Conservation (phyloP, 37 sponge, comb jelly and placozoan genomes). For the Chondrosia reniformis region DNA sequence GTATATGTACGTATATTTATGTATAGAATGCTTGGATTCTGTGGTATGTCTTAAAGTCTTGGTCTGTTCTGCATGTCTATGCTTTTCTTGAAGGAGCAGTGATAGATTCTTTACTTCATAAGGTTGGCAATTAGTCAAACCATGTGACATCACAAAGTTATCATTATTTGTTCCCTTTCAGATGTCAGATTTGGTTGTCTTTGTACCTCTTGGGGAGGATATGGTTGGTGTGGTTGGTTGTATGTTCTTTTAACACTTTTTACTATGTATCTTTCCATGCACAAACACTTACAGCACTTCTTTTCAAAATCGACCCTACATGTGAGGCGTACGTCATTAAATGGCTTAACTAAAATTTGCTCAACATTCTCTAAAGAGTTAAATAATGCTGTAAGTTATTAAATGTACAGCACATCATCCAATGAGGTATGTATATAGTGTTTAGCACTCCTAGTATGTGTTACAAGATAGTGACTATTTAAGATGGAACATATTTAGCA, state of each 20-base stretch:
- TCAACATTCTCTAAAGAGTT: neutral
- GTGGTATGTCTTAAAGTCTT: slow-evolving; percentile 11
- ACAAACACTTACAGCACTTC: neutral
- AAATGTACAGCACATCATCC: too few species aligned
- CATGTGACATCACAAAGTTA: too few species aligned
- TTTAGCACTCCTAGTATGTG: too few species aligned
- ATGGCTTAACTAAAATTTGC: neutral
- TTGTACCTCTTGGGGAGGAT: too few species aligned
- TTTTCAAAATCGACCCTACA: slow-evolving; percentile 11
- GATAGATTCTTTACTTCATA: neutral
- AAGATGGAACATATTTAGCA: too few species aligned
- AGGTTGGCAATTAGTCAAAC: neutral
- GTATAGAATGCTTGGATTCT: slow-evolving; percentile 6
- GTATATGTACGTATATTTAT: neutral
- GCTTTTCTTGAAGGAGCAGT: neutral
- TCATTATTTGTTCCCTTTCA: neutral
- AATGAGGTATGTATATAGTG: too few species aligned
- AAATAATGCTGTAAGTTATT: neutral
- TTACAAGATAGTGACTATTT: too few species aligned
- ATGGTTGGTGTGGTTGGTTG: too few species aligned
- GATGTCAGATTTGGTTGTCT: neutral
- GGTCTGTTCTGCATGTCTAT: slow-evolving; percentile 2
- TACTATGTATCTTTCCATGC: too few species aligned
- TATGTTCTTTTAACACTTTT: too few species aligned
- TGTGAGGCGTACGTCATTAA: slow-evolving; percentile 8